A percentile compares a stretch with the other conserved stretches of the same genome.
Evolutionary conservation across 2,888 invertebrate species (phyloP).

Genomic region (Nyleta sp.): DNA sequence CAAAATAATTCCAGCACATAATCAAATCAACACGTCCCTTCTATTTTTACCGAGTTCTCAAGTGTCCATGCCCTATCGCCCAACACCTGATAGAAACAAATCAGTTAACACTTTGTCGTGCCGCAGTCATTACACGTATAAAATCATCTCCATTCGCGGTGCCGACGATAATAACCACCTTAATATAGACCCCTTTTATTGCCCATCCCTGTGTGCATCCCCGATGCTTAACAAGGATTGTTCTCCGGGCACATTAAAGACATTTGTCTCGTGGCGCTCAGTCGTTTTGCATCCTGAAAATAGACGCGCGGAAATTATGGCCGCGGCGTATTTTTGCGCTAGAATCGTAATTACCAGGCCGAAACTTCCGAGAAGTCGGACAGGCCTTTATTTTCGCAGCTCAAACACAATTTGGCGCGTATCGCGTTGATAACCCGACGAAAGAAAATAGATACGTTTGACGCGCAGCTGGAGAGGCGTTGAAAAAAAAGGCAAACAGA

Average conservation of each 20-base stretch:
- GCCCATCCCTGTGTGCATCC: constrained; percentile 23
- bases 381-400: constrained; percentile 26
- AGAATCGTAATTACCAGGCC: constrained; percentile 19
- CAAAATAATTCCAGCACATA: constrained; percentile 5
- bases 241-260: constrained; percentile 44
- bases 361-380: constrained; percentile 36
- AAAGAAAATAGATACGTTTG: constrained; percentile 54
- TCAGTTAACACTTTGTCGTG: constrained; percentile 27
- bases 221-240: constrained; percentile 49
- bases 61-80: constrained; percentile 14
- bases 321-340: constrained; percentile 33
- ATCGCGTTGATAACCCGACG: constrained; percentile 50
- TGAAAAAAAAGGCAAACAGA: constrained; percentile 31
- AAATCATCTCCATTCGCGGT: constrained; percentile 24
- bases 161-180: constrained; percentile 46
- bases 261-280: constrained; percentile 39
- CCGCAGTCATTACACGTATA: constrained; percentile 16
- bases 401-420: constrained; percentile 45
- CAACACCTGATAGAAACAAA: constrained; percentile 54
- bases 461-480: constrained; percentile 36
- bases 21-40: constrained; percentile 21
- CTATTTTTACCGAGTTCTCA: constrained; percentile 17
- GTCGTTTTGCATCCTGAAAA: constrained; percentile 43
- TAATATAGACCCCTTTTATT: constrained; percentile 54
- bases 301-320: constrained; percentile 43